Base-by-base conservation (phyloP, 1,140 invertebrate species). In the Panagrolaimus sp. region DNA sequence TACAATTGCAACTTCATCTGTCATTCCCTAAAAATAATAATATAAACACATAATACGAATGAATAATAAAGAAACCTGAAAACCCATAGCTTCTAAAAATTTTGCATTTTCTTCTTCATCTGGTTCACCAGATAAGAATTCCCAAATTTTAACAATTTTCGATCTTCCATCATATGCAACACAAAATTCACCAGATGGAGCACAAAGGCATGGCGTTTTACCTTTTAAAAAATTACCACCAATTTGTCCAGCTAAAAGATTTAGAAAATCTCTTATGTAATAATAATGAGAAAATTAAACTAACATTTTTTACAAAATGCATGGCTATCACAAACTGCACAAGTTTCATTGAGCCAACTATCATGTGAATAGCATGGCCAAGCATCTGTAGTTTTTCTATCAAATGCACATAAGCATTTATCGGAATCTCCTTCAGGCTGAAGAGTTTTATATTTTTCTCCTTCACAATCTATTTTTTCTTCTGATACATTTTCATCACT, bases 1-100 rank as follows among this genome's bases (percentile, higher is more conserved):
- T 3, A 79, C 78, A 70, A 79, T 79, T 1, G 78, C 78, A 4
- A 79, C 78, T 75, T 79, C 77, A 66, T 79, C 78, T 16, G 78
- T 80, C 78, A 79, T 78, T 31, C 73, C 76, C 76, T 77, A 61
- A 67, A 65, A 63, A 20, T 20, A 20, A 57, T 1, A 8, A 4
- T 38, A 38, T n/a, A n/a, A n/a, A n/a, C n/a, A n/a, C n/a, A n/a
- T n/a, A 38, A 4, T 38, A 4, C 31, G 31, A 3, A 43, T n/a
- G n/a, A 16, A 43, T 31, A 20, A 5, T 44, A 66, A 51, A 75
- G 45, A 46, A 71, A 78, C 77, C 11, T 57, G 48, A 64, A 79
- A 79, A 44, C 78, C 78, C 64, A 79, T 71, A n/a, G 78, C 78
- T 64, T 80, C 75, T 0, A 73, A 20, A 43, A 78, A 78, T n/a